phyloP scores from a whole-genome alignment of 2,888 invertebrate genomes.

The Drosophila peninsularis region DNA sequence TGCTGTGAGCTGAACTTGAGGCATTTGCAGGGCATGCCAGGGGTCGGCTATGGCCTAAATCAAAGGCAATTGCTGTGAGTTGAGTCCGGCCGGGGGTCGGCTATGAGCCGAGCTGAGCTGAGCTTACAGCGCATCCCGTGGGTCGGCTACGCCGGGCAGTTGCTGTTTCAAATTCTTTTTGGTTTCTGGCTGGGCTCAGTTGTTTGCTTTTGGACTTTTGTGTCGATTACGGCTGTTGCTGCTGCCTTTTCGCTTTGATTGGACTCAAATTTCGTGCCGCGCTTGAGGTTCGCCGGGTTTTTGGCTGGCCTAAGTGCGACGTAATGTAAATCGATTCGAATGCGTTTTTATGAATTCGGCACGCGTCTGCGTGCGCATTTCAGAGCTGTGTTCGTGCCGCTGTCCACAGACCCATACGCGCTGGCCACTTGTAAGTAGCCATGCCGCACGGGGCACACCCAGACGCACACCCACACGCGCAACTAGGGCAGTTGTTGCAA shows the following conservation, averaged over 20 bases:
- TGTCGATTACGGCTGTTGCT: constrained; percentile 17
- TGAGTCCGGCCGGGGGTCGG: background rate
- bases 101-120: background rate
- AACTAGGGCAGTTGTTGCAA: constrained; percentile 18
- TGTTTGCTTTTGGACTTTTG: constrained; percentile 42
- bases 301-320: constrained; percentile 54
- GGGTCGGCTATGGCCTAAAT: too few species aligned
- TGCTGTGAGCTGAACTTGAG: background rate
- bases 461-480: constrained; percentile 30
- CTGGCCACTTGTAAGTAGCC: constrained; percentile 40
- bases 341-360: constrained; percentile 82
- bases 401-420: background rate
- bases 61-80: background rate
- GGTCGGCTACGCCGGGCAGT: constrained; percentile 6
- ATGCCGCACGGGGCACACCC: constrained; percentile 8
- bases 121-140: constrained; percentile 25
- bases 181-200: constrained; percentile 11
- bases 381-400: constrained; percentile 30
- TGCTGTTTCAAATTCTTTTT: background rate
- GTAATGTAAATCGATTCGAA: constrained; percentile 77
- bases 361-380: constrained; percentile 82
- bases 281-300: constrained; percentile 42
- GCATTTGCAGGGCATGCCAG: too few species aligned
- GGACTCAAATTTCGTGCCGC: constrained; percentile 68
- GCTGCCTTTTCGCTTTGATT: constrained; percentile 57